Evolutionary conservation across 2,888 invertebrate genomes (phyloP), one percentile per base, ranked within the genome.

Genomic region (Trichopria drosophilae): DNA sequence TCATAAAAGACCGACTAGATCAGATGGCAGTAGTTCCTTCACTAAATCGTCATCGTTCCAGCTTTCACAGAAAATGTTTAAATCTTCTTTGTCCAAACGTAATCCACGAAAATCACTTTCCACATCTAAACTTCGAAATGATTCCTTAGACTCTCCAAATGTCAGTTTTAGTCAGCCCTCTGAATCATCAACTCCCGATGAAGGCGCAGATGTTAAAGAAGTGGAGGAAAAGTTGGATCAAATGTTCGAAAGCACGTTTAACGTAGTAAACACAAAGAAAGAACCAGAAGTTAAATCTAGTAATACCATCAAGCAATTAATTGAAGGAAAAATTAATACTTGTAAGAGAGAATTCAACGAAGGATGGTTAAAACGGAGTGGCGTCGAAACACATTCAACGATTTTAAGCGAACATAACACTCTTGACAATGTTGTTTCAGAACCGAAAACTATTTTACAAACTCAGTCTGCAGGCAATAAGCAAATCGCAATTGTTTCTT

Each of bases 31-130:
- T 37, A 10, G 61, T 3, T 6, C 58, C 6, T 31, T 65, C 13
- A 57, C 59, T 15, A 64, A 56, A 48, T 62, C 67, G 0, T 49
- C 69, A 2, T 81, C 80, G 37, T 81, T 80, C 64, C 81, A 80
- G 62, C 68, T 84, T 10, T 81, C 85, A 0, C 81, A 83, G 61
- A 87, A 88, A 67, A 76, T 89, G 52, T 90, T 90, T 75, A 79
- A 82, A 48, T 81, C 82, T 36, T 79, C 82, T 60, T 87, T 90
- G 72, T 80, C 82, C 4, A 82, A 88, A 64, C 79, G 90, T 62
- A 90, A 90, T 77, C 90, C 90, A 1, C 80, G 89, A 62, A 91
- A 90, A 71, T 81, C 83, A 0, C 61, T 82, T 4, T 79, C 81
- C 0, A 32, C 53, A 13, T 53, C 43, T 12, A 72, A 65, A 16